These are phyloP conservation scores for Cyclophora albipunctata DNA, from an alignment of 2,888 invertebrate genomes.

Conservation along the genomic window DNA sequence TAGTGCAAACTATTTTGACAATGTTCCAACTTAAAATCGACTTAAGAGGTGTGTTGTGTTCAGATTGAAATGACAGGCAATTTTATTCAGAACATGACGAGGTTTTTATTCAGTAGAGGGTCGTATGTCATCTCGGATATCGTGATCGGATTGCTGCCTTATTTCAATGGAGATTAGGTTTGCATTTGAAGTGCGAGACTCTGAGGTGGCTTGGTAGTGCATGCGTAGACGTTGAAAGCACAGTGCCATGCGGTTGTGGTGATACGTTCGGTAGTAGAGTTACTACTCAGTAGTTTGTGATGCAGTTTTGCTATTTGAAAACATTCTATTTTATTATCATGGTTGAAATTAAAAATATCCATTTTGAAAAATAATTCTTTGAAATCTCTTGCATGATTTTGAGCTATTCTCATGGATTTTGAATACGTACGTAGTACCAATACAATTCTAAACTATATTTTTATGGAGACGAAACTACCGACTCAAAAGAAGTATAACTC, in stretches of 20 bases:
- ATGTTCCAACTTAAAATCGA: too few species aligned
- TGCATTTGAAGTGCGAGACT: too few species aligned
- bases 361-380: constrained; percentile 21
- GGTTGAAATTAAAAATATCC: constrained; percentile 10
- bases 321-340: constrained; percentile 62
- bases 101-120: constrained; percentile 4
- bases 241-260: constrained; percentile 72
- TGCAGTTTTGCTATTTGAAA: constrained; percentile 61
- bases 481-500: too few species aligned
- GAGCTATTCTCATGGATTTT: constrained; percentile 45
- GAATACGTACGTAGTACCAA: neutral
- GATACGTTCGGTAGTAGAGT: constrained; percentile 39
- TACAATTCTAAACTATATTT: too few species aligned
- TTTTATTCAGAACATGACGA: constrained; percentile 5
- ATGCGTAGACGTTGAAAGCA: constrained; percentile 60
- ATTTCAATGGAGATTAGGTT: neutral
- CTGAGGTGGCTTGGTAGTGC: constrained; percentile 47
- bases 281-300: constrained; percentile 52
- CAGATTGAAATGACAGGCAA: neutral
- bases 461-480: too few species aligned
- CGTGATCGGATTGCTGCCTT: constrained; percentile 1
- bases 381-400: constrained; percentile 48
- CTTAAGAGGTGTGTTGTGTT: too few species aligned
- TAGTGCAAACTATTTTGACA: too few species aligned
- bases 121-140: constrained; percentile 3